Base-by-base conservation (phyloP, 1,140 invertebrate species). In the Lepeophtheirus salmonis region DNA sequence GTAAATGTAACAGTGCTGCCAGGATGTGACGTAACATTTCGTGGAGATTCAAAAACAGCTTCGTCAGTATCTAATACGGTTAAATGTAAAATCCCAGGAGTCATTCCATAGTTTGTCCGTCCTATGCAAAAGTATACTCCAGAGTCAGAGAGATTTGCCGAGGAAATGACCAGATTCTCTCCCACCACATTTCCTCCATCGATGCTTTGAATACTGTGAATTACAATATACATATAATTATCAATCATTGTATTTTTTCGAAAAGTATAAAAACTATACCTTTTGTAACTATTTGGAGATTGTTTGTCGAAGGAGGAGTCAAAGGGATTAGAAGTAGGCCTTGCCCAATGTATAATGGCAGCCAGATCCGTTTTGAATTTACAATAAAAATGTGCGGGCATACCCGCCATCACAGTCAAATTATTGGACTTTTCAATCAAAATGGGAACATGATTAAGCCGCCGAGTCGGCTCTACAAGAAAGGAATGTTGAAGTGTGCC, bases 401-500 rank as follows among this genome's bases (percentile, higher is more conserved):
- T 63, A 18, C 10, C 20, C n/a, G 24, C 20, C 24, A 56, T 61
- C 10, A 63, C 58, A 4, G 41, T 24, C 4, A 22, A n/a, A 30
- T 64, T 50, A 18, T 51, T 14, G 13, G 25, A 64, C 14, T 24
- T 60, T 21, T 41, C 22, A 6, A 6, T 25, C 17, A 56, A 22
- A 26, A 21, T 23, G 50, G 50, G 23, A 17, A 64, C 21, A 62
- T 65, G 14, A 17, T 56, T 24, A 49, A 64, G 72, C 77, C 78
- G 73, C 88, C 85, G 83, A 64, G 82, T 74, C 54, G 89, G 77
- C 60, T 82, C 77, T 3, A 89, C 73, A 62, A 74, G 77, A 66
- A 78, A 84, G 0, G 80, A 83, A 67, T 81, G 81, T 41, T 82
- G 77, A 54, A 89, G 81, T 66, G 84, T 85, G 4, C 81, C 86